Base-by-base conservation (phyloP, 1,140 invertebrate species). In the Nebria ingens region DNA sequence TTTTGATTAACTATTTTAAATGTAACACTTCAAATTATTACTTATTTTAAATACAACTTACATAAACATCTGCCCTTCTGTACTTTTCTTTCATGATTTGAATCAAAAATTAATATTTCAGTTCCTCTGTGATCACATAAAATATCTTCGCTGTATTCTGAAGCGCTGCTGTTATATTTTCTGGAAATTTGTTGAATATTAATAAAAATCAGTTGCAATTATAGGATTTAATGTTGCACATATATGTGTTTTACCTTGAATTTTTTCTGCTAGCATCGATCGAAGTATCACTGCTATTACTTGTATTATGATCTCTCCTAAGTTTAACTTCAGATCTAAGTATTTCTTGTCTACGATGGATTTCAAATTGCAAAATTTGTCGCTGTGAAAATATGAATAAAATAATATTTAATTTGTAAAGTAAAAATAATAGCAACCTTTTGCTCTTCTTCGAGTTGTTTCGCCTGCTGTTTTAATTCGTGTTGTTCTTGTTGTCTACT, bases 291-390 rank as follows among this genome's bases (percentile, higher is more conserved):
- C 61, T 57, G 17, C 4, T 38, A 11, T 19, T 21, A 17, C 20
- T 55, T 57, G 54, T 58, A 45, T 45, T 45, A 45, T 45, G 15
- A 12, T 66, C 62, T 21, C 60, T 62, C n/a, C 66, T 52, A 19
- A 65, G 60, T 38, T 63, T 65, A 1, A 73, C 70, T 58, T 85
- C 84, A 61, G 79, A 75, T 65, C 78, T 80, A 17, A 87, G 62
- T 13, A 79, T 81, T 64, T 85, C 80, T 64, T 85, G 76, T 21
- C 82, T 76, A 55, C 76, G 77, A 56, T 81, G 73, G 54, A 89
- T 81, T 69, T 88, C 84, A 67, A 83, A 79, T 64, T 82, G 78
- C 21, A 87, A 73, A 57, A 77, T 76, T 74, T 85, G 69, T 53
- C 73, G 67, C 79, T 80, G 64, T 55, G 70, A 71, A n/a, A n/a